Conservation (phyloP, 1,140 invertebrate genomes). For the Drosophila burlai region DNA sequence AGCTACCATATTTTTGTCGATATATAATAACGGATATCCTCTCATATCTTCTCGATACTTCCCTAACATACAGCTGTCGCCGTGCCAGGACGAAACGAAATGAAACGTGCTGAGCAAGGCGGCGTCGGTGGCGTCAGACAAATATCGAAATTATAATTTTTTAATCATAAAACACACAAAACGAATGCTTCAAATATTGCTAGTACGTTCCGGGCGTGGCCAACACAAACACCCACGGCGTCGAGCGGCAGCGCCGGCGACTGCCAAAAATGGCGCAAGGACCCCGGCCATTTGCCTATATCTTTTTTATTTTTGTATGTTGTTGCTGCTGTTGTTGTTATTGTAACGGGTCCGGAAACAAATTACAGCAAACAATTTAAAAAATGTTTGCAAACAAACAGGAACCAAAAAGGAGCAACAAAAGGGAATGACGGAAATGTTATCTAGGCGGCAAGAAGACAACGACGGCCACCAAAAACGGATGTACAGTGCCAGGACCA, state of each 20-base stretch:
- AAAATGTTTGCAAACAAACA: slow-evolving; percentile 82
- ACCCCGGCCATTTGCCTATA: slow-evolving; percentile 63
- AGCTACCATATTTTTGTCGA: not conserved
- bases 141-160: slow-evolving; percentile 80
- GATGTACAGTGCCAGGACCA: slow-evolving; percentile 33
- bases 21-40: not conserved
- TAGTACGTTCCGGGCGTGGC: slow-evolving; percentile 19
- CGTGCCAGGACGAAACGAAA: slow-evolving; percentile 23
- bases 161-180: slow-evolving; percentile 70
- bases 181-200: slow-evolving; percentile 39
- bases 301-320: slow-evolving; percentile 6
- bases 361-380: slow-evolving; percentile 83
- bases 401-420: slow-evolving; percentile 46
- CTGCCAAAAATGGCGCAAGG: slow-evolving; percentile 65
- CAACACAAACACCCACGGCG: slow-evolving; percentile 23
- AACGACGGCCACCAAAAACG: slow-evolving; percentile 45
- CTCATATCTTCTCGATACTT: not conserved
- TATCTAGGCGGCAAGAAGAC: slow-evolving; percentile 70
- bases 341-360: slow-evolving; percentile 69
- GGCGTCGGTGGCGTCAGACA: slow-evolving; percentile 24
- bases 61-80: slow-evolving; percentile 21
- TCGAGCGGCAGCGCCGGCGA: not conserved
- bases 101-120: slow-evolving; percentile 40
- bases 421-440: slow-evolving; percentile 70
- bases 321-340: slow-evolving; percentile 21